A percentile compares a stretch with the other conserved stretches of the same genome.
These are phyloP conservation scores for Triops cancriformis DNA, from an alignment of 1,140 invertebrate genomes.

Conservation along the genomic window DNA sequence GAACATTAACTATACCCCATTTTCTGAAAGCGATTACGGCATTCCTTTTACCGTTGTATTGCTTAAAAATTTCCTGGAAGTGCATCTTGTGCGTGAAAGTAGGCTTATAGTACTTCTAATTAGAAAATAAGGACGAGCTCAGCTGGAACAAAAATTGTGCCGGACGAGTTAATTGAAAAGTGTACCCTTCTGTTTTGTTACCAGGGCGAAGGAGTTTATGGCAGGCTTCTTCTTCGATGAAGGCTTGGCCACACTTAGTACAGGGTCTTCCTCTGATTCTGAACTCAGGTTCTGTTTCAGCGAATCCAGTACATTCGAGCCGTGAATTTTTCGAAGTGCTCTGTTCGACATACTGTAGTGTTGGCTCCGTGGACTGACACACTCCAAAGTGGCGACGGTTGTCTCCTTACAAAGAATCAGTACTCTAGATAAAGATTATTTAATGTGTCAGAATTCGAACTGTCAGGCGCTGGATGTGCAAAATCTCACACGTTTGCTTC, in stretches of 20 bases:
- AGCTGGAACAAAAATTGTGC: neutral
- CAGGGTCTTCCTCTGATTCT: constrained; percentile 41
- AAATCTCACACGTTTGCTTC: too few species aligned
- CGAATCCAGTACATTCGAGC: constrained; percentile 40
- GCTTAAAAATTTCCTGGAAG: too few species aligned
- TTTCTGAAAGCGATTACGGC: too few species aligned
- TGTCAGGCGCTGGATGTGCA: too few species aligned
- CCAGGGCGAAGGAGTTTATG: constrained; percentile 24
- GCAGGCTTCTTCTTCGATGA: constrained; percentile 19
- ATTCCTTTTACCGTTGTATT: too few species aligned
- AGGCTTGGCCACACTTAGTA: constrained; percentile 37
- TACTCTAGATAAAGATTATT: neutral
- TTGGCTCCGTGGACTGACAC: neutral
- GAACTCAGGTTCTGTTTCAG: constrained; percentile 42
- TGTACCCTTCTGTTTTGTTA: constrained; percentile 8
- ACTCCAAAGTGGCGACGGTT: neutral
- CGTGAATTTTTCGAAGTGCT: constrained; percentile 53
- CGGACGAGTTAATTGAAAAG: neutral
- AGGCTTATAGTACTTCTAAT: too few species aligned
- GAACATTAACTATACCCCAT: too few species aligned
- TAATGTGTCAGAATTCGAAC: too few species aligned
- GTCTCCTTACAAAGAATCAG: neutral
- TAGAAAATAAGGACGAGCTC: too few species aligned
- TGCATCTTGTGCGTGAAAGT: too few species aligned
- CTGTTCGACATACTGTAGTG: constrained; percentile 48